phyloP scores from a whole-genome alignment of 2,888 invertebrate species.

The Tanypteryx hageni region DNA sequence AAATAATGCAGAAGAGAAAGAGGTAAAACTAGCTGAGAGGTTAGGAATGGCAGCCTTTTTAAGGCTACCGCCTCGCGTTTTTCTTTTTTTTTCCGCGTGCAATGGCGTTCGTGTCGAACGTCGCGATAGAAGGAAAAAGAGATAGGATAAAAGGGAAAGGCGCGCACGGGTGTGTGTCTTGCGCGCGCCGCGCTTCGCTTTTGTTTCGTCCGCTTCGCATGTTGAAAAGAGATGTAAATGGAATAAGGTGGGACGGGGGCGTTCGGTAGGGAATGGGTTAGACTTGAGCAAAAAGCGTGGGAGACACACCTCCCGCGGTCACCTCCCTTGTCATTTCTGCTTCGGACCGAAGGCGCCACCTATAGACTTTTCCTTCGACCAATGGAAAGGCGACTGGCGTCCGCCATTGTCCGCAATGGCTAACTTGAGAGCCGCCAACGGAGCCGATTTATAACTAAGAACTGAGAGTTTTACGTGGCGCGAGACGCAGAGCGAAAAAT shows the following conservation, averaged over 20 bases:
- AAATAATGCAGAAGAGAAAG: background rate
- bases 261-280: too few species aligned
- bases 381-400: slow-evolving; percentile 6
- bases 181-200: background rate
- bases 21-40: background rate
- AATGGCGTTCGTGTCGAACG: slow-evolving; percentile 18
- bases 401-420: background rate
- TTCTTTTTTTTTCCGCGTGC: background rate
- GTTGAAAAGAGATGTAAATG: background rate
- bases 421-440: background rate
- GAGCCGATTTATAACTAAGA: background rate
- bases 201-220: background rate
- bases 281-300: background rate
- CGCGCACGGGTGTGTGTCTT: background rate
- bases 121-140: background rate
- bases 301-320: background rate
- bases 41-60: background rate
- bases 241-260: too few species aligned
- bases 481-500: background rate
- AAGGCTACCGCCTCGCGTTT: background rate
- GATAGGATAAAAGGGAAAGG: background rate
- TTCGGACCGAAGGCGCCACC: background rate
- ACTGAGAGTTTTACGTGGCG: background rate
- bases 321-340: background rate
- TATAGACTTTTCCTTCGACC: background rate